Percentiles rank a stretch among this genome's conserved stretches.
These are phyloP conservation scores for Drosophila aldrichi DNA, from an alignment of 2,888 invertebrate genomes.

Conservation along the genomic window DNA sequence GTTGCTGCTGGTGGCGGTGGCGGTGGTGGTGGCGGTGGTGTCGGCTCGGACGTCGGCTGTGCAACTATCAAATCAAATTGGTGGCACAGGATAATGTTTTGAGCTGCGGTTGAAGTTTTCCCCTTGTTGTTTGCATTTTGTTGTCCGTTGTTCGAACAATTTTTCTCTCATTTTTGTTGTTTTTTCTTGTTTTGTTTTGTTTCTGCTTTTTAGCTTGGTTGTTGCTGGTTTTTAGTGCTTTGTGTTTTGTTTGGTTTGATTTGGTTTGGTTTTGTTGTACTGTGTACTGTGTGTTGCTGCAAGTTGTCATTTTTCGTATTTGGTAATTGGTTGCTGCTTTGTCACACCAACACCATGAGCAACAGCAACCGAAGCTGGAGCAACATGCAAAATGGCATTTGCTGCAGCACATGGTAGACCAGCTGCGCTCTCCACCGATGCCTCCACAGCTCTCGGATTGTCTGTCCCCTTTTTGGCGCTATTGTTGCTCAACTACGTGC, in stretches of 20 bases:
- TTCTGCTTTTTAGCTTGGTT: constrained; percentile 8
- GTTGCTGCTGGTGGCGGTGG: background rate
- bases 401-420: constrained; percentile 53
- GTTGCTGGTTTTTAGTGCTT: constrained; percentile 51
- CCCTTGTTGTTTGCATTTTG: constrained; percentile 49
- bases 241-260: constrained; percentile 42
- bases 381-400: constrained; percentile 75
- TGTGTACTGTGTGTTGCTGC: constrained; percentile 56
- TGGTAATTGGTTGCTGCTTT: constrained; percentile 80
- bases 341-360: constrained; percentile 63
- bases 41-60: constrained; percentile 59
- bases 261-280: constrained; percentile 33
- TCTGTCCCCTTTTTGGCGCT: constrained; percentile 30
- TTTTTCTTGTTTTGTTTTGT: background rate
- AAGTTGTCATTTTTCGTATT: constrained; percentile 81
- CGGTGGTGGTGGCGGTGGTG: constrained; percentile 11
- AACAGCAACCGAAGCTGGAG: constrained; percentile 33
- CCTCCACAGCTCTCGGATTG: background rate
- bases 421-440: constrained; percentile 26
- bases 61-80: constrained; percentile 81
- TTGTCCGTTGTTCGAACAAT: constrained; percentile 46
- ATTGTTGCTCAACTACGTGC: constrained; percentile 74
- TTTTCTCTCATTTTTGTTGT: constrained; percentile 20
- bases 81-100: constrained; percentile 81
- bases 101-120: constrained; percentile 74